Base-by-base conservation (phyloP, 2,113 vertebrate genomes). In the Sarotherodon lohbergeri region DNA sequence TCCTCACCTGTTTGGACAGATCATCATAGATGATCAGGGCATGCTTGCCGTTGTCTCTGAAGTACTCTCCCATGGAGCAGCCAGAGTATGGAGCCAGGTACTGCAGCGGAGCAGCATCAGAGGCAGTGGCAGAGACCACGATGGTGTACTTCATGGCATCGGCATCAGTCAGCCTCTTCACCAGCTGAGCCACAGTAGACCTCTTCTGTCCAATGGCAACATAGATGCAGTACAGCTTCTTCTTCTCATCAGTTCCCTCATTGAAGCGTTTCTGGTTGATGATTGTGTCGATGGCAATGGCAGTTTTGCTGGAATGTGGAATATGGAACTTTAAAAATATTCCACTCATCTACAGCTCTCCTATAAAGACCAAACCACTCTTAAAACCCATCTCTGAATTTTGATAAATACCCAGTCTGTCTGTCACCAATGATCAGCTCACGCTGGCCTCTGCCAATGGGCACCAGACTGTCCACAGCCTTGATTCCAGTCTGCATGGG, bases 401-500 rank as follows among this genome's bases (percentile, higher is more conserved):
- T 32, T 9, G 12, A 17, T 22, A 46, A 50, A 89, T 96, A 99
- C 99, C 98, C 98, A 0, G 99, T 99, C 96, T 99, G 99, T 88
- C 99, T 97, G 97, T 99, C 99, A 85, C 99, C 99, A 82, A 99
- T 99, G 92, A 99, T 99, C 94, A 99, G 96, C 91, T 99, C 99
- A 95, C 98, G 97, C 95, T 99, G 99, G 22, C 99, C 99, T 96
- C 98, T 97, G 48, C 99, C 98, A 90, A 99, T 99, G 3, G 98
- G 99, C 93, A 99, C 98, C 96, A 99, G 95, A 88, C 99, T 99
- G 95, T 99, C 99, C 80, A 99, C 99, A 86, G 99, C 99, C 96
- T 99, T 99, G 94, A 99, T 99, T 34, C 99, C 99, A 36, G 98
- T 99, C 95, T 99, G 98, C 99, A 99, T 99, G 55, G 98, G 99